A percentile compares a stretch with the other conserved stretches of the same genome.
Conservation (phyloP, 2,888 invertebrate species). For the Meandrusa payeni region DNA sequence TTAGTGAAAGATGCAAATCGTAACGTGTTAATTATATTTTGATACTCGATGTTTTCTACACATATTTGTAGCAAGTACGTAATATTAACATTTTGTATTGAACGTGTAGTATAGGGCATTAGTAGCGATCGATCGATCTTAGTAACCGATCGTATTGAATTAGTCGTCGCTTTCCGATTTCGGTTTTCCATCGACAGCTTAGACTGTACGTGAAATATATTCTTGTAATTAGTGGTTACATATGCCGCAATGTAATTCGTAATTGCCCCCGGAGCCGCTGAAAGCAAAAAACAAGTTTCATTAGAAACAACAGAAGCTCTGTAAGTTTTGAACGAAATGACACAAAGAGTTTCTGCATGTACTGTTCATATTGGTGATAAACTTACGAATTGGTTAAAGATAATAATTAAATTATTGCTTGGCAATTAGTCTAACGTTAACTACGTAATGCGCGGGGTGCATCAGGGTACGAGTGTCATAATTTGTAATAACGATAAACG, state of each 20-base stretch:
- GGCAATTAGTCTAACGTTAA: slow-evolving; percentile 69
- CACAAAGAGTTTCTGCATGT: slow-evolving; percentile 26
- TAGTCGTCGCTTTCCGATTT: slow-evolving; percentile 38
- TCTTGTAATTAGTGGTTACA: slow-evolving; percentile 30
- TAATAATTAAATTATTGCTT: slow-evolving; percentile 74
- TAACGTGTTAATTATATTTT: slow-evolving; percentile 78
- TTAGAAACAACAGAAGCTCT: slow-evolving; percentile 11
- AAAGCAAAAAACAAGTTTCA: slow-evolving; percentile 11
- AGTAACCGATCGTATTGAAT: slow-evolving; percentile 60
- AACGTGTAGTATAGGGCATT: slow-evolving; percentile 57
- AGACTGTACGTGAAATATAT: not conserved
- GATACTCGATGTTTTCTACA: slow-evolving; percentile 80
- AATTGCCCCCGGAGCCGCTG: slow-evolving; percentile 2
- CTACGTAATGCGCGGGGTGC: slow-evolving; percentile 75
- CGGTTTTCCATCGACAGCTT: slow-evolving; percentile 16
- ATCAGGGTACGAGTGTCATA: slow-evolving; percentile 81
- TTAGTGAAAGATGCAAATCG: slow-evolving; percentile 76
- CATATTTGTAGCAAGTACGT: slow-evolving; percentile 59
- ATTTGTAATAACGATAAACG: slow-evolving; percentile 57
- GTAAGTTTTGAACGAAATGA: slow-evolving; percentile 22
- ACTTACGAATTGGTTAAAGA: slow-evolving; percentile 75
- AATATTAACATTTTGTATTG: slow-evolving; percentile 62
- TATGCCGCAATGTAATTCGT: not conserved
- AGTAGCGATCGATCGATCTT: too few species aligned
- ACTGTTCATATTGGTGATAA: slow-evolving; percentile 59